A percentile compares a stretch with the other conserved stretches of the same genome.
These are phyloP conservation scores for Drosophila suzukii DNA, from an alignment of 1,140 invertebrate genomes.

Conservation along the genomic window DNA sequence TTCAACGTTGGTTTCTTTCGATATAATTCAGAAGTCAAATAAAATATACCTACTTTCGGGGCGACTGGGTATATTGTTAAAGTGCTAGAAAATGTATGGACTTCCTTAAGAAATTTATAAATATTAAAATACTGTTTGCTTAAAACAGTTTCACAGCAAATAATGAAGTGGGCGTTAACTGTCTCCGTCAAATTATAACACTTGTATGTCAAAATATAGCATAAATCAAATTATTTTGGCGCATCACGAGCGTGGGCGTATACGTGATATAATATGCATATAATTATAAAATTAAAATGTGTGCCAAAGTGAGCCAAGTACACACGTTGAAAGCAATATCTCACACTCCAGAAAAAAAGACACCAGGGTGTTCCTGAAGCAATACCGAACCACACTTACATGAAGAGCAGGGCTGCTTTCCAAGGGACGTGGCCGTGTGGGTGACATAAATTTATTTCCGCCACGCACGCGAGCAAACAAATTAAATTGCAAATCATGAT, in stretches of 20 bases:
- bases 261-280: constrained; percentile 72
- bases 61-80: no score
- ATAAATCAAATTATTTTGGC: constrained; percentile 52
- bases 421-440: constrained; percentile 31
- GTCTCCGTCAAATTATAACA: constrained; percentile 19
- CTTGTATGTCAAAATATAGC: constrained; percentile 18
- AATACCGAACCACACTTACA: constrained; percentile 29
- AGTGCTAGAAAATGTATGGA: no score
- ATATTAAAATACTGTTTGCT: no score
- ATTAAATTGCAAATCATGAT: constrained; percentile 82
- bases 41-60: no score
- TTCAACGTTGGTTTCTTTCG: constrained; percentile 12
- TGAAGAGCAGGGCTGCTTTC: constrained; percentile 36
- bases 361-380: background rate
- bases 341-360: constrained; percentile 2
- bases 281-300: constrained; percentile 67
- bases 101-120: background rate
- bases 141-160: background rate
- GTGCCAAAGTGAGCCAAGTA: constrained; percentile 34
- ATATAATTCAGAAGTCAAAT: no score
- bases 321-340: constrained; percentile 33
- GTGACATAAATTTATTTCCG: constrained; percentile 75
- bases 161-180: constrained; percentile 1
- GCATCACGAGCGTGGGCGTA: constrained; percentile 24
- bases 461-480: constrained; percentile 77